Conservation (phyloP, 1,140 invertebrate genomes). For the Arion vulgaris region DNA sequence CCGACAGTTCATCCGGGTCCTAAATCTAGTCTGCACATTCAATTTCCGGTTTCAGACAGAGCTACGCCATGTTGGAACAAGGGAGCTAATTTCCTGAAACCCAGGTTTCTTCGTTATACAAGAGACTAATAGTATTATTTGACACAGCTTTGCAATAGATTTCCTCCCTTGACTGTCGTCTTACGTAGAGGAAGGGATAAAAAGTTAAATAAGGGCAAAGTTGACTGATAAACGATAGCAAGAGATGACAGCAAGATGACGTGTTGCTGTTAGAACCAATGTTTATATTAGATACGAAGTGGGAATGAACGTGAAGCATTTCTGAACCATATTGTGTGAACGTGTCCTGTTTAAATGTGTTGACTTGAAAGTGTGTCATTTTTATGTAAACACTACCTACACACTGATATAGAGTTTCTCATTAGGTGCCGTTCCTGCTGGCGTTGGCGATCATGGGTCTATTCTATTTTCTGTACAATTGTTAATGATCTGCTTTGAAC, state of each 20-base stretch:
- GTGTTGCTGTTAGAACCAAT: not conserved
- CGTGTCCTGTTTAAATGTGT: too few species aligned
- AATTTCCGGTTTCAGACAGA: conserved; percentile 20
- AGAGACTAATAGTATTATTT: conserved; percentile 19
- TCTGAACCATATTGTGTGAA: too few species aligned
- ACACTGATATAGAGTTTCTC: too few species aligned
- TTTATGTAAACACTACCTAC: too few species aligned
- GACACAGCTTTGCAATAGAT: not conserved
- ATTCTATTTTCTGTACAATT: too few species aligned
- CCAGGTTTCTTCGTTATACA: conserved; percentile 14
- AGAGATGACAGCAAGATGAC: not conserved
- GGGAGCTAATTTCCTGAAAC: conserved; percentile 23
- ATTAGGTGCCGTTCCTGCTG: too few species aligned
- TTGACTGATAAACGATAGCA: not conserved
- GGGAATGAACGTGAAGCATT: not conserved
- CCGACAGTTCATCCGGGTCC: conserved; percentile 20
- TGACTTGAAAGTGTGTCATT: too few species aligned
- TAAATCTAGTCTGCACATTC: conserved; percentile 22
- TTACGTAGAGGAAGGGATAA: not conserved
- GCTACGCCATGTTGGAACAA: conserved; percentile 18
- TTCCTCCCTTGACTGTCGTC: not conserved
- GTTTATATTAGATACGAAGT: not conserved
- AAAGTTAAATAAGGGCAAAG: not conserved
- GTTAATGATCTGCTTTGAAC: too few species aligned
- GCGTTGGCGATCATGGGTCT: too few species aligned